Evolutionary conservation across 2,888 invertebrate genomes (phyloP).

Genomic region (Cepaea hortensis): DNA sequence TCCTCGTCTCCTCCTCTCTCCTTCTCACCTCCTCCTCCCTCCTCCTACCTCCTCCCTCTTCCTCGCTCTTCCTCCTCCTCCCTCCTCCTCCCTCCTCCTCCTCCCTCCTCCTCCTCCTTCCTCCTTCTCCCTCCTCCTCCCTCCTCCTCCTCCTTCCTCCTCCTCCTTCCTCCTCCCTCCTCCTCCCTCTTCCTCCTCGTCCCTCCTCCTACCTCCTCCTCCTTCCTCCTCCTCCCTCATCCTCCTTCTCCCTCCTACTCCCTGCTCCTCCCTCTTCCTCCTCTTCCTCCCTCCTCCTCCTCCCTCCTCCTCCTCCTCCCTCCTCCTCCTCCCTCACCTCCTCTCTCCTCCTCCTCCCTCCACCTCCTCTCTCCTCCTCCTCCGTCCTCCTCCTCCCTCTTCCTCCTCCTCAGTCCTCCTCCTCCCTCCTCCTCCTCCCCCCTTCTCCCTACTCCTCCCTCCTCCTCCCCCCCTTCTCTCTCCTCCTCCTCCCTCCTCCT

Average conservation of each 20-base stretch:
- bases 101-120: not conserved
- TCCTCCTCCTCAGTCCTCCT: not conserved
- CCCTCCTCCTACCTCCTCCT: not conserved
- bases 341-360: not conserved
- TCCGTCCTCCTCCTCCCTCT: not conserved
- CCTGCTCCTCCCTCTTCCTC: not conserved
- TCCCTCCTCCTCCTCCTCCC: not conserved
- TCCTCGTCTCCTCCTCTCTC: too few species aligned
- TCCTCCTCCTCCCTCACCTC: not conserved
- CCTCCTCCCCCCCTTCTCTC: not conserved
- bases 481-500: not conserved
- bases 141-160: not conserved
- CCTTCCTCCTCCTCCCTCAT: not conserved
- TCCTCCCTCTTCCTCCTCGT: not conserved
- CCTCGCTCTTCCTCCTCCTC: too few species aligned
- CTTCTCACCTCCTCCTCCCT: too few species aligned
- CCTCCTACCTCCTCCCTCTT: too few species aligned
- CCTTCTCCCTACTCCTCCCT: not conserved
- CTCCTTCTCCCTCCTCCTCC: too few species aligned
- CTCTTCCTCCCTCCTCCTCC: not conserved
- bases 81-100: not conserved
- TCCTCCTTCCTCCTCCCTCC: not conserved
- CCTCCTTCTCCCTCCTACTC: not conserved
- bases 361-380: not conserved
- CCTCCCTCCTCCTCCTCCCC: not conserved